These are phyloP conservation scores for Euphonia xanthogaster DNA, from an alignment of 2,797 vertebrate genomes.

Conservation along the genomic window DNA sequence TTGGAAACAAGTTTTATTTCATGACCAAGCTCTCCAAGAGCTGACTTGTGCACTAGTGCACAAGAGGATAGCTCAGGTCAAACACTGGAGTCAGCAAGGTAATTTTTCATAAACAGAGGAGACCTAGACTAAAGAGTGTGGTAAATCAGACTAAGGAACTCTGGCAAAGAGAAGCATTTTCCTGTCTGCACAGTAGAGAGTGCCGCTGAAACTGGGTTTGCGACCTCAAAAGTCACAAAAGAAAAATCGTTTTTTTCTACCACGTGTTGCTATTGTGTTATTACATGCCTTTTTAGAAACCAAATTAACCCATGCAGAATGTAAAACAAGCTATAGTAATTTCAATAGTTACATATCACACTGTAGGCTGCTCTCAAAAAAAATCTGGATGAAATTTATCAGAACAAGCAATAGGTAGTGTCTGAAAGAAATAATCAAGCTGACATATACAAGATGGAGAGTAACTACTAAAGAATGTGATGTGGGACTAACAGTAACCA, in stretches of 20 bases:
- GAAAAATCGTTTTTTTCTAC: background rate
- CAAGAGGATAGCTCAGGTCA: background rate
- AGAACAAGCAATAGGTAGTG: background rate
- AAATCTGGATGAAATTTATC: fast-evolving
- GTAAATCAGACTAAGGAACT: background rate
- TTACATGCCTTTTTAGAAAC: background rate
- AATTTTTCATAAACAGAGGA: background rate
- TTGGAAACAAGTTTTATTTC: background rate
- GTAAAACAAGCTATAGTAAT: background rate
- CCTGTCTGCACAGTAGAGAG: background rate
- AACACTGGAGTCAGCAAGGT: background rate
- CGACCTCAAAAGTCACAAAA: background rate
- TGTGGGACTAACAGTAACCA: background rate
- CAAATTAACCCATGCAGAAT: background rate
- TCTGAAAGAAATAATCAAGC: background rate
- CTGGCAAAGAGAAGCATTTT: background rate
- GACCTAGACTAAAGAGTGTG: background rate
- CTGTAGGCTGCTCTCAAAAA: background rate
- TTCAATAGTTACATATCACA: background rate
- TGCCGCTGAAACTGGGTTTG: background rate
- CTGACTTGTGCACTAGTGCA: background rate
- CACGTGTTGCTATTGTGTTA: background rate
- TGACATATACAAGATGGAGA: background rate
- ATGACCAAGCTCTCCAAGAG: background rate
- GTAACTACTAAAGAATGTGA: background rate